These are phyloP conservation scores for Crocodylus rhombifer DNA, from an alignment of 2,797 vertebrate genomes.

Conservation along the genomic window DNA sequence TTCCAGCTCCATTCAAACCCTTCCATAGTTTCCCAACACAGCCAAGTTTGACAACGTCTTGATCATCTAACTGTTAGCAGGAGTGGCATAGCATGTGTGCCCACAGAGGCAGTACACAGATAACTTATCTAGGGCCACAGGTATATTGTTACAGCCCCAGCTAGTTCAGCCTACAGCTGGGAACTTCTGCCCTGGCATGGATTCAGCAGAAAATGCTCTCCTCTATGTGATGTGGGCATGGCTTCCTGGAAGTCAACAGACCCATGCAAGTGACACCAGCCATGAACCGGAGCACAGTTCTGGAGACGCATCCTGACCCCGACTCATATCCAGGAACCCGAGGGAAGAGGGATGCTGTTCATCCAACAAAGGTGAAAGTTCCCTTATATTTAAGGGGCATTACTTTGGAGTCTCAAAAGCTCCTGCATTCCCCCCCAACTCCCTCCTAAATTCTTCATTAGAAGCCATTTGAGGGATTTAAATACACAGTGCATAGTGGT, in stretches of 20 bases:
- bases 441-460: too few relatives aligned
- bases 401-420: too few relatives aligned
- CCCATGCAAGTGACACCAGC: background rate
- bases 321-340: background rate
- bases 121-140: background rate
- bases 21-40: background rate
- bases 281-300: background rate
- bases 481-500: too few relatives aligned
- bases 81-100: too few relatives aligned
- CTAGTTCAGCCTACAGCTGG: too few relatives aligned
- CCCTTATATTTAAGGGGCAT: background rate
- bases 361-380: background rate
- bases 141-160: background rate
- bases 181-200: too few relatives aligned
- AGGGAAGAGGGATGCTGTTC: background rate
- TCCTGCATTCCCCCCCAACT: too few relatives aligned
- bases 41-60: background rate
- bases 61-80: background rate
- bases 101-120: too few relatives aligned
- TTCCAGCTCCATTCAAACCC: too few relatives aligned
- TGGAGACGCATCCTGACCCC: background rate
- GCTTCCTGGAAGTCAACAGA: background rate
- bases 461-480: too few relatives aligned
- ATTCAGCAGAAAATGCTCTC: too few relatives aligned
- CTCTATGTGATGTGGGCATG: too few relatives aligned